Percentiles rank a stretch among this genome's conserved stretches.
Conservation (phyloP, 2,888 invertebrate genomes). For the Spilosoma lubricipeda region DNA sequence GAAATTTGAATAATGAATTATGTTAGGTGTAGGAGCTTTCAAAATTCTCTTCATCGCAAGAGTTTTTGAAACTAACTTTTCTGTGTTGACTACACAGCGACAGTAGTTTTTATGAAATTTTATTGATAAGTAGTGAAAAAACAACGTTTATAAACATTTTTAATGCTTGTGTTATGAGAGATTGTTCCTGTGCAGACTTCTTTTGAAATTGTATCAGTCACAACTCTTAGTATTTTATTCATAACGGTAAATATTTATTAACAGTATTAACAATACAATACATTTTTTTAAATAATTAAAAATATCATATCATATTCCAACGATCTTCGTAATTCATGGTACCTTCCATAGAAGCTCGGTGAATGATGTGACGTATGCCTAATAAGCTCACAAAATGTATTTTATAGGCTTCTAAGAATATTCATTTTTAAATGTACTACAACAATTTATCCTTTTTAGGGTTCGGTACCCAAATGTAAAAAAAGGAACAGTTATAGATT, state of each 20-base stretch:
- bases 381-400: conserved; percentile 60
- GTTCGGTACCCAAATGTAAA: no score
- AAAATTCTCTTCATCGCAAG: not conserved
- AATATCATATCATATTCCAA: conserved; percentile 22
- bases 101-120: not conserved
- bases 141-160: not conserved
- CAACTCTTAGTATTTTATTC: not conserved
- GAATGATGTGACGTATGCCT: conserved; percentile 64
- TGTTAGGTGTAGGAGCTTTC: not conserved
- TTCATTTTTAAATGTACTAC: conserved; percentile 39
- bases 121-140: not conserved
- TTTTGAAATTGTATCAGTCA: not conserved
- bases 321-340: conserved; percentile 36
- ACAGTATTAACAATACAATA: not conserved
- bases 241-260: not conserved
- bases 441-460: not conserved
- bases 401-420: conserved; percentile 59
- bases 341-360: conserved; percentile 55
- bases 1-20: not conserved
- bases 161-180: not conserved
- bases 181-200: not conserved
- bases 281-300: not conserved
- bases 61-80: not conserved
- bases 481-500: no score
- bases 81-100: not conserved